Base-by-base conservation (phyloP, 30 jellyfish, hydroid and myxozoan species). In the Aurelia sp. region DNA sequence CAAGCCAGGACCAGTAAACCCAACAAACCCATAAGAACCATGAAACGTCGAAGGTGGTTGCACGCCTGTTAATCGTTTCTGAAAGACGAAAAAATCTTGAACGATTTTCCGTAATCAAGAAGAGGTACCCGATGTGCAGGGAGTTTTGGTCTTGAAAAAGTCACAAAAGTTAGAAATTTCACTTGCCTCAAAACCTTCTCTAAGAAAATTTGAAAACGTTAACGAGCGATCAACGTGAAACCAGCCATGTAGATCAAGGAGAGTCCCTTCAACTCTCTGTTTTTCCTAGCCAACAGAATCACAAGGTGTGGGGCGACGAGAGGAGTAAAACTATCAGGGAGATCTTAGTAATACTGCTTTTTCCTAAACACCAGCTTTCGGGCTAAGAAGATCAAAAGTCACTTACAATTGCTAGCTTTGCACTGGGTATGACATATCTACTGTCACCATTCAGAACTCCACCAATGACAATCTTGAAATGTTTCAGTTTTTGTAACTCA, bases 21-120 rank as follows among this genome's bases (percentile, higher is more conserved):
- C 93, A 62, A 84, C 48, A 44, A 84, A 84, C 16, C 79, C 87
- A 72, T 15, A 72, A 13, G 87, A 76, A 30, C 93, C 93, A 35
- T 22, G 11, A 27, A 84, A 71, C 17, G 20, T 47, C 23, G 31
- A 6, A 13, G 68, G 67, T 50, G 76, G 55, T 44, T 44, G 55
- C 10, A 48, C 22, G 4, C 93, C 93, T 57, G 75, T 71, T 3
- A 84, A n/a, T 27, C 69, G 81, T 44, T 44, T 41, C 93, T 84
- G 75, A 20, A 84, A 33, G 50, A 9, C 9, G 77, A 35, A 16
- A n/a, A 23, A 66, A 19, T 13, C 16, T 44, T 1, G 0, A 37
- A 7, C 10, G 50, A 44, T 9, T 44, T 44, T 44, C 13, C 15
- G 15, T 44, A 5, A 10, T 5, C 10, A 44, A 44, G 16, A 44